phyloP scores from a whole-genome alignment of 2,888 invertebrate species.

The Trissoscelio sp. region DNA sequence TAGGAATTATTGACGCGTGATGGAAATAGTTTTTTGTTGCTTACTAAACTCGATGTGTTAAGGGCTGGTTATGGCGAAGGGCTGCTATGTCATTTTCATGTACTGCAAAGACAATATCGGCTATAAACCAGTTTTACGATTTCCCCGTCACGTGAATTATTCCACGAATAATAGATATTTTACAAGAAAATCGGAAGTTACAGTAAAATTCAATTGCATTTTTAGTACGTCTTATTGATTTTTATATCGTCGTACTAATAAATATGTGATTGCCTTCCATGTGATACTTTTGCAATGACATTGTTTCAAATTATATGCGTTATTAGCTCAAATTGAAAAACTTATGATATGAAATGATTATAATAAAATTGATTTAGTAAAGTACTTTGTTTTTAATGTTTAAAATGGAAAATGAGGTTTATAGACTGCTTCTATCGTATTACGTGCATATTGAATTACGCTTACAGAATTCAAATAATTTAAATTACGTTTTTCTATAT shows the following conservation, averaged over 20 bases:
- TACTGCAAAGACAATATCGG: slow-evolving; percentile 38
- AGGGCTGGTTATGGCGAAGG: slow-evolving; percentile 3
- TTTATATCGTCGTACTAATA: slow-evolving; percentile 17
- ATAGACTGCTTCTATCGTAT: too few species aligned
- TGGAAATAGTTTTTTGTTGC: background rate
- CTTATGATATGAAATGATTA: too few species aligned
- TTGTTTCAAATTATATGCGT: background rate
- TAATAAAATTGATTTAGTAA: too few species aligned
- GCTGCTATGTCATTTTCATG: slow-evolving; percentile 36
- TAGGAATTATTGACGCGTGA: too few species aligned
- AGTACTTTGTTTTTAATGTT: too few species aligned
- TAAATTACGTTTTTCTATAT: too few species aligned
- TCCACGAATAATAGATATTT: slow-evolving; percentile 46
- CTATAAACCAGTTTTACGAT: slow-evolving; percentile 50
- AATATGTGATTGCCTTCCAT: slow-evolving; percentile 14
- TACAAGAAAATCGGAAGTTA: slow-evolving; percentile 35
- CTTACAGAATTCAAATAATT: too few species aligned
- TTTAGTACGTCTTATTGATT: slow-evolving; percentile 41
- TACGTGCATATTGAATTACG: too few species aligned
- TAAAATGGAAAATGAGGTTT: too few species aligned
- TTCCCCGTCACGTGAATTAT: slow-evolving; percentile 34
- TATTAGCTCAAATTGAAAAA: too few species aligned
- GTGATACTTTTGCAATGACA: background rate
- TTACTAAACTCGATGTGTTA: slow-evolving; percentile 52
- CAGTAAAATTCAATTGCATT: slow-evolving; percentile 33